phyloP scores from a whole-genome alignment of 35 echinoderm and acorn worm genomes.

The Chiridota heheva region DNA sequence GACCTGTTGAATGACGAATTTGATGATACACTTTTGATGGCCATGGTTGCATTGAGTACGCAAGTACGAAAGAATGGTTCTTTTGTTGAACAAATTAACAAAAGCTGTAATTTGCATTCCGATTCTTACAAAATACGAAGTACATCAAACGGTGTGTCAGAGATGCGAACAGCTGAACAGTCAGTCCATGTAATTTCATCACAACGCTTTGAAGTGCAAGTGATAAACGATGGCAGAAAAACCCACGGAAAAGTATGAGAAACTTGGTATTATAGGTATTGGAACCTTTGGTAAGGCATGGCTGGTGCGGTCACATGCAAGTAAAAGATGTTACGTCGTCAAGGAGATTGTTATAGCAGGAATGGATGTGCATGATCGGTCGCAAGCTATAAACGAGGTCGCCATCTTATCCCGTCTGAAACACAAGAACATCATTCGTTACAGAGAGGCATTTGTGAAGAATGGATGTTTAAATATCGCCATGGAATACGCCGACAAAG shows the following conservation, averaged over 20 bases:
- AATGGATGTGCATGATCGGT: slow-evolving; percentile 68
- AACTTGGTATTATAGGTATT: slow-evolving; percentile 53
- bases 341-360: slow-evolving; percentile 67
- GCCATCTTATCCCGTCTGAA: slow-evolving; percentile 81
- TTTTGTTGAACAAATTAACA: no score
- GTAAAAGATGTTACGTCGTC: slow-evolving; percentile 73
- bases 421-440: slow-evolving; percentile 83
- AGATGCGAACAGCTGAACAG: no score
- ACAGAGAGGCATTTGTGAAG: slow-evolving; percentile 60
- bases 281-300: slow-evolving; percentile 85
- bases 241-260: slow-evolving; percentile 41
- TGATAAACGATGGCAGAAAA: slow-evolving; percentile 5
- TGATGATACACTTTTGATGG: no score
- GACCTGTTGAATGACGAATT: no score
- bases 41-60: no score
- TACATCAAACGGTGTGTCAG: no score
- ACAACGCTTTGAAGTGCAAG: no score
- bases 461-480: slow-evolving; percentile 57
- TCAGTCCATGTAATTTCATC: no score
- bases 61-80: no score
- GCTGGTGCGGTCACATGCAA: slow-evolving; percentile 58
- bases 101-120: no score
- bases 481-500: slow-evolving; percentile 86
- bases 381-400: slow-evolving; percentile 88
- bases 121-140: no score